Evolutionary conservation across 2,888 invertebrate species (phyloP).

Genomic region (Steinernema carpocapsae): DNA sequence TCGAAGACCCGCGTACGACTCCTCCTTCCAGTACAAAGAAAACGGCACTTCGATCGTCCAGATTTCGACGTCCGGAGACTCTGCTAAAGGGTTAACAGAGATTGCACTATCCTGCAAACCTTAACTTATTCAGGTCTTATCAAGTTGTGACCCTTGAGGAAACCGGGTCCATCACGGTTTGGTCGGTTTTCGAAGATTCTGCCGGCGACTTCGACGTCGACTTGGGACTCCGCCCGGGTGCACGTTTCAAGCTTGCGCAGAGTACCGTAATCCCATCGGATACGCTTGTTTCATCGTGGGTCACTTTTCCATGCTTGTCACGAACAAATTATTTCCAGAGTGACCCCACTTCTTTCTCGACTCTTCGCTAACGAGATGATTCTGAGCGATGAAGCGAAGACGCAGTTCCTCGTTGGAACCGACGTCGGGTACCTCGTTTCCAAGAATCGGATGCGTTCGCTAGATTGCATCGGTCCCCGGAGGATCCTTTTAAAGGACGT

Average conservation of each 20-base stretch:
- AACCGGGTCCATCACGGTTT: conserved; percentile 6
- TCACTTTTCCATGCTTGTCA: background rate
- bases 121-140: conserved; percentile 9
- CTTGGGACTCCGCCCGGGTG: conserved; percentile 16
- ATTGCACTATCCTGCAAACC: background rate
- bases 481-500: background rate
- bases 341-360: background rate
- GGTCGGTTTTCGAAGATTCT: background rate
- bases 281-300: conserved; percentile 7
- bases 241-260: conserved; percentile 6
- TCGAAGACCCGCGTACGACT: conserved; percentile 36
- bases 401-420: conserved; percentile 28
- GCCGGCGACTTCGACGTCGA: conserved; percentile 27
- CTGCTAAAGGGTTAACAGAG: background rate
- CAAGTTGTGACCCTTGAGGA: conserved; percentile 17
- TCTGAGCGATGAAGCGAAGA: background rate
- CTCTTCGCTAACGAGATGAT: conserved; percentile 26
- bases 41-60: background rate
- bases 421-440: conserved; percentile 11
- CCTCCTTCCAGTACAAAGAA: background rate
- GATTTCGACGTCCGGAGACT: background rate
- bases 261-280: conserved; percentile 21
- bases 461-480: background rate
- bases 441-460: background rate
- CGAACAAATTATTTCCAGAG: background rate